Evolutionary conservation across 2,797 vertebrate genomes (phyloP).

Genomic region (Acomys russatus): DNA sequence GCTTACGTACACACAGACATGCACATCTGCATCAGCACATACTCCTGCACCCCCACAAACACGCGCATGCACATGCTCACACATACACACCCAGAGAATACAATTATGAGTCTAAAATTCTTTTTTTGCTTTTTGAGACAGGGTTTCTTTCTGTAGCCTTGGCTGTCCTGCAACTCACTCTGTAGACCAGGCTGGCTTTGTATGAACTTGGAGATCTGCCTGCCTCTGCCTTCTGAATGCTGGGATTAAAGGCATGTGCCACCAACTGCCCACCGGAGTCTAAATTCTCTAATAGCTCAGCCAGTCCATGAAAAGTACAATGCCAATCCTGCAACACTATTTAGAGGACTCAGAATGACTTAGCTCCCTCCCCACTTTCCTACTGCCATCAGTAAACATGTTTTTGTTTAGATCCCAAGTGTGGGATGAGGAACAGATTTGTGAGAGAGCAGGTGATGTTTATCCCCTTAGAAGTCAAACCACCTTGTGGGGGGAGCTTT

Average conservation of each 20-base stretch:
- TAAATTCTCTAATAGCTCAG: background rate
- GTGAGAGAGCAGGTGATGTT: too few relatives aligned
- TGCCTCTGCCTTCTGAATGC: too few relatives aligned
- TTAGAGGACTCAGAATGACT: background rate
- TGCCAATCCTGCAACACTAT: background rate
- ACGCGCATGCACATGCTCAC: background rate
- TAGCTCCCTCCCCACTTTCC: background rate
- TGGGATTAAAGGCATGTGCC: too few relatives aligned
- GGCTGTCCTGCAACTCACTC: too few relatives aligned
- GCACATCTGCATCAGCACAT: background rate
- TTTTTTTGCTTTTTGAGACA: background rate
- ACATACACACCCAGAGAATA: background rate
- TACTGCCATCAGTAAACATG: background rate
- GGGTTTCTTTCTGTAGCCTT: too few relatives aligned
- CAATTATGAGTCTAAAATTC: slow-evolving; percentile 3
- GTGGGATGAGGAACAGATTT: too few relatives aligned
- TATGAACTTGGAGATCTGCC: too few relatives aligned
- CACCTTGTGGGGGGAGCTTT: too few relatives aligned
- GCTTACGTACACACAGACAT: background rate
- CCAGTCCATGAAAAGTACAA: slow-evolving; percentile 21
- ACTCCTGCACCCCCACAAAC: background rate
- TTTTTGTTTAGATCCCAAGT: too few relatives aligned
- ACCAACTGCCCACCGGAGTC: background rate
- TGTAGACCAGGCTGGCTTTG: too few relatives aligned
- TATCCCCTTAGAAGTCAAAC: too few relatives aligned